Base-by-base conservation (phyloP, 2,888 invertebrate species). In the Oxycera nigricornis region DNA sequence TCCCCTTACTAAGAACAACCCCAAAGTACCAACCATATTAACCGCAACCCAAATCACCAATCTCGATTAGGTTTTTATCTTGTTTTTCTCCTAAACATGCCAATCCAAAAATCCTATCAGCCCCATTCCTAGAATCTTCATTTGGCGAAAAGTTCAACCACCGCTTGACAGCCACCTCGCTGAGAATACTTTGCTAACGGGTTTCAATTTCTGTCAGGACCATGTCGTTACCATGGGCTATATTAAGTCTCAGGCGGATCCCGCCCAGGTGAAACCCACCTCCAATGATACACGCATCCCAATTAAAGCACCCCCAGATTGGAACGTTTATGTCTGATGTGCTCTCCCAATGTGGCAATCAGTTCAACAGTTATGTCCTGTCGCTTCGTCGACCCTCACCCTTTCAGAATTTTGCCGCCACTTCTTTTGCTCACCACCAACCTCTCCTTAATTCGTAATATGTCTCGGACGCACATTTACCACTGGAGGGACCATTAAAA, bases 241-340 rank as follows among this genome's bases (percentile, higher is more conserved):
- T 46, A 17, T 17, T 17, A 46, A 9, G n/a, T 2, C 9, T 46
- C 46, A 14, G 14, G 46, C 46, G 17, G 46, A 46, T 9, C 17
- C n/a, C n/a, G n/a, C n/a, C 9, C 17, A 50, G 9, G 52, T 17
- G 9, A 9, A 20, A 20, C 3, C 17, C 52, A 2, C 9, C 24
- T 1, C n/a, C n/a, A n/a, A n/a, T n/a, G 26, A 31, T 61, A 26
- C 61, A 26, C 61, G 39, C 30, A 65, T 39, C 11, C 65, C 65
- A 65, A 65, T 65, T 65, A 65, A 65, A 65, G 41, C 65, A 39
- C 65, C 41, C 39, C 41, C 39, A 22, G 30, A 65, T 65, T 65
- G 39, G 22, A 22, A 17, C 65, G 65, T n/a, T 65, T 41, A 65
- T 14, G 28, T 65, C 41, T 65, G 14, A 65, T 35, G 7, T 41